A percentile compares a stretch with the other conserved stretches of the same genome.
Evolutionary conservation across 2,797 vertebrate genomes (phyloP).

Genomic region (Melanitta fusca): DNA sequence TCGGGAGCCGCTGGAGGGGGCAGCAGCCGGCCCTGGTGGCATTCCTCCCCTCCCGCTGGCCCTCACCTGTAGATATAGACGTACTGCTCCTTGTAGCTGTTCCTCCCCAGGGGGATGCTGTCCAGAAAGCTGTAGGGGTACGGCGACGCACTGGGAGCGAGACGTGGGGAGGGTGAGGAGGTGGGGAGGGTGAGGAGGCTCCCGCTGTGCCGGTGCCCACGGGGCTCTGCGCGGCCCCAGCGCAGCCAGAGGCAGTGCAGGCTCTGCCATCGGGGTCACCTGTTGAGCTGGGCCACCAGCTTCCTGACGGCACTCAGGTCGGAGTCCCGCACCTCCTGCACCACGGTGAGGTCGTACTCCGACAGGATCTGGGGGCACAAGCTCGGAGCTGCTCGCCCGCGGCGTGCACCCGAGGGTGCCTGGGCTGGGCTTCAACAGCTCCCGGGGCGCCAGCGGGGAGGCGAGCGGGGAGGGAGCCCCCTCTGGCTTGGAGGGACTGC

Average conservation of each 20-base stretch:
- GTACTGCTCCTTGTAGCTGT: conserved; percentile 88
- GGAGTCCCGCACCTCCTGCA: conserved; percentile 91
- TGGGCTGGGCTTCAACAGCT: neutral
- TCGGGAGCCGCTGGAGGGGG: neutral
- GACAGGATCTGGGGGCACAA: conserved; percentile 81
- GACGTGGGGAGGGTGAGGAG: neutral
- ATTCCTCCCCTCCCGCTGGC: neutral
- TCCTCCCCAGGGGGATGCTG: conserved; percentile 86
- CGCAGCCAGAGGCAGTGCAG: rapidly evolving
- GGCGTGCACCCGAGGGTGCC: rapidly evolving
- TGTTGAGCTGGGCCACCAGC: conserved; percentile 86
- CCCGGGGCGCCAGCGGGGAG: neutral
- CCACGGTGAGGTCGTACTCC: conserved; percentile 84
- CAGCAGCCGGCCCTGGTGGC: neutral
- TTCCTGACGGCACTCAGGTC: conserved; percentile 82
- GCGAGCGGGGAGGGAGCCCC: neutral
- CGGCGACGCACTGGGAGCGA: neutral
- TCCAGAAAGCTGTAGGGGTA: conserved; percentile 75
- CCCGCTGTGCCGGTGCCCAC: neutral
- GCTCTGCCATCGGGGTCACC: conserved; percentile 55
- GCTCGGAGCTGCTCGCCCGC: neutral
- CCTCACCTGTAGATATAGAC: conserved; percentile 89
- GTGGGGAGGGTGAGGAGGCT: neutral
- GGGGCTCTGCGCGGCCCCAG: rapidly evolving
- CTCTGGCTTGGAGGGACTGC: neutral